These are phyloP conservation scores for Paratrypauchen microcephalus DNA, from an alignment of 2,797 vertebrate genomes.

Conservation along the genomic window DNA sequence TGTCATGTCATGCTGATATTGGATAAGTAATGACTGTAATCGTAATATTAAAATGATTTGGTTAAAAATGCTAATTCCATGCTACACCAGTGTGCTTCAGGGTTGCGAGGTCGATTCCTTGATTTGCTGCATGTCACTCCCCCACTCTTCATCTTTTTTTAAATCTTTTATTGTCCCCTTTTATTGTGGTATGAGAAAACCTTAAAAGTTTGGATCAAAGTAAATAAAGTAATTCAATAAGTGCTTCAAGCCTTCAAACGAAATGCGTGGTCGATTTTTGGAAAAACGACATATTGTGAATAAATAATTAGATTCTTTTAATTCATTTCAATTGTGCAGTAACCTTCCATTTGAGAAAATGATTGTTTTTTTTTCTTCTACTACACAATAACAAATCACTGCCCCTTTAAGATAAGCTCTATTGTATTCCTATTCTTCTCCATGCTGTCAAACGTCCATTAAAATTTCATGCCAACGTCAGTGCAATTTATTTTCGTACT, in stretches of 20 bases:
- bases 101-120: not conserved
- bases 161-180: not conserved
- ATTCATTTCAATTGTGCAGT: not conserved
- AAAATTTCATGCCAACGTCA: constrained; percentile 4
- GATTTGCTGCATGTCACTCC: not conserved
- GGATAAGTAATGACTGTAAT: not conserved
- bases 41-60: not conserved
- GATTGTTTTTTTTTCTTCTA: not conserved
- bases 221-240: not conserved
- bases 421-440: not conserved
- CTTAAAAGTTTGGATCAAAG: not conserved
- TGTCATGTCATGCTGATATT: not conserved
- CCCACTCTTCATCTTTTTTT: not conserved
- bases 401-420: constrained; percentile 4
- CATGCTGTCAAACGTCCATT: not conserved
- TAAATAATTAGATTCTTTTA: not conserved
- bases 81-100: not conserved
- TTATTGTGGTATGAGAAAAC: not conserved
- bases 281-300: not conserved
- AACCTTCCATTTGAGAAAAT: not conserved
- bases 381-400: constrained; percentile 1
- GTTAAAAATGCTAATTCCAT: too few relatives aligned
- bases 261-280: not conserved
- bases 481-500: not conserved
- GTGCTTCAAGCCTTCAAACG: not conserved